phyloP scores from a whole-genome alignment of 2,888 invertebrate genomes.

The Seladonia tumulorum region DNA sequence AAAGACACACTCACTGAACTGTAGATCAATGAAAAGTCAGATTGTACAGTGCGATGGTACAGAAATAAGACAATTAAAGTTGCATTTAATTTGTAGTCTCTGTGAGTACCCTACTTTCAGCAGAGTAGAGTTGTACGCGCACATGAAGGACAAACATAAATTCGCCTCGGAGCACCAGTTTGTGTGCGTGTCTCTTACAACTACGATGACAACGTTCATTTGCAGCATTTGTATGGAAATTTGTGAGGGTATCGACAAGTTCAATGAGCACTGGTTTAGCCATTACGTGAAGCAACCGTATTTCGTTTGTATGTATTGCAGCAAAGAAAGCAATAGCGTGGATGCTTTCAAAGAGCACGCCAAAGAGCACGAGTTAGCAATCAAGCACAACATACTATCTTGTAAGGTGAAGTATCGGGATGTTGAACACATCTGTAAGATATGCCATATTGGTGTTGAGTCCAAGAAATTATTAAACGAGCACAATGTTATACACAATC shows the following conservation, averaged over 20 bases:
- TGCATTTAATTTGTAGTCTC: constrained; percentile 57
- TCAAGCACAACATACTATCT: background rate
- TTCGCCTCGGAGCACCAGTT: constrained; percentile 30
- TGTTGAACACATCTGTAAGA: constrained; percentile 57
- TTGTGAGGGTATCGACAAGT: constrained; percentile 46
- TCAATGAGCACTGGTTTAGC: constrained; percentile 71
- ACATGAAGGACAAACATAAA: constrained; percentile 43
- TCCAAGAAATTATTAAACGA: constrained; percentile 51
- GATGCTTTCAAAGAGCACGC: constrained; percentile 36
- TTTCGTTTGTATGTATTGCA: constrained; percentile 47
- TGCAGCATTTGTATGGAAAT: constrained; percentile 70
- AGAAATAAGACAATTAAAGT: background rate
- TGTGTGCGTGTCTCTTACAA: constrained; percentile 32
- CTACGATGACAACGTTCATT: constrained; percentile 49
- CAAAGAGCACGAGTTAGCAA: constrained; percentile 12
- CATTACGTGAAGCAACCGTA: constrained; percentile 16
- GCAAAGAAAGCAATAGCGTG: background rate
- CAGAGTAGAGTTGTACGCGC: constrained; percentile 57
- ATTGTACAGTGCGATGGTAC: background rate
- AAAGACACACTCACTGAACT: constrained; percentile 3
- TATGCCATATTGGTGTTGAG: constrained; percentile 67
- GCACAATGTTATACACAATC: constrained; percentile 58
- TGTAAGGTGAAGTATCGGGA: constrained; percentile 41
- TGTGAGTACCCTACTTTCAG: constrained; percentile 59
- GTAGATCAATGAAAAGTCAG: background rate